These are phyloP conservation scores for Eidolon helvum DNA, from an alignment of 2,113 vertebrate species.

Conservation along the genomic window DNA sequence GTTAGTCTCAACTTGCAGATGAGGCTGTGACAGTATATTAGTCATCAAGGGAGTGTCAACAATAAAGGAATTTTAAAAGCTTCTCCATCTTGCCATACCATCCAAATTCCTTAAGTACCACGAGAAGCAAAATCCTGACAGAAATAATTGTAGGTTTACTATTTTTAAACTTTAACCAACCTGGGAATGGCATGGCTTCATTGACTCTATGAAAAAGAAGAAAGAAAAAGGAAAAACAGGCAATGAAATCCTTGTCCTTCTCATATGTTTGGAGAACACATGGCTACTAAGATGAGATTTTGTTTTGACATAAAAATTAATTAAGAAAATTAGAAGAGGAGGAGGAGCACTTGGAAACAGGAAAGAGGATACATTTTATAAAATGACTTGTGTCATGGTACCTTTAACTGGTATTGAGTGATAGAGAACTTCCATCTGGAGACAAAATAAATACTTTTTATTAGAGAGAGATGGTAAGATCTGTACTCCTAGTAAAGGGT, in stretches of 20 bases:
- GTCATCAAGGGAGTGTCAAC: background rate
- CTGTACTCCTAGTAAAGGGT: background rate
- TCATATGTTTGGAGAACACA: background rate
- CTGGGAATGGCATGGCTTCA: background rate
- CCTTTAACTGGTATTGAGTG: background rate
- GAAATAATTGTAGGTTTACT: background rate
- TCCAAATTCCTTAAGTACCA: background rate
- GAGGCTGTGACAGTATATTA: background rate
- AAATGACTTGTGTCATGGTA: background rate
- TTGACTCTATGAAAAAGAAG: background rate
- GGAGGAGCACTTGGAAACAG: background rate
- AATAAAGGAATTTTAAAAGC: constrained; percentile 56
- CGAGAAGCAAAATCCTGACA: background rate
- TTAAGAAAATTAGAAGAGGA: background rate
- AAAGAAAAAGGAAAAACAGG: background rate
- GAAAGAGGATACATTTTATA: background rate
- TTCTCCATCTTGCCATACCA: background rate
- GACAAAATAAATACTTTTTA: background rate
- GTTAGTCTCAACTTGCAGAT: background rate
- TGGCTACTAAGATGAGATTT: background rate
- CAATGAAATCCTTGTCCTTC: background rate
- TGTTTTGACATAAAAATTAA: background rate
- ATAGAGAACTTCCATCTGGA: background rate
- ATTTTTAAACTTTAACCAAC: background rate
- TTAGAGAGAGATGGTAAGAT: background rate